Evolutionary conservation across 2,113 vertebrate genomes (phyloP).

Genomic region (Diphyllodes magnificus): DNA sequence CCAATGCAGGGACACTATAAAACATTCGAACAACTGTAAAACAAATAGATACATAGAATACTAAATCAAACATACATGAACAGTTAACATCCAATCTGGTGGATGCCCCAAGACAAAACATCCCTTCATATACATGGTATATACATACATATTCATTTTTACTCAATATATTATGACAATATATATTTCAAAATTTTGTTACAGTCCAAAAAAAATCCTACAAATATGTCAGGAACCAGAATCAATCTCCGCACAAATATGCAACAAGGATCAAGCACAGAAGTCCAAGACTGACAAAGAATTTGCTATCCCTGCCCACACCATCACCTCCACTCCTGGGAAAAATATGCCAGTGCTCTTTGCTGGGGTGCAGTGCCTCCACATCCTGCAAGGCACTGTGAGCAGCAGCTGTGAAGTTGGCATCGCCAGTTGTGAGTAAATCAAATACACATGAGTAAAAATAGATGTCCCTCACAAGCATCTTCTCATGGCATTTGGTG

Average conservation of each 20-base stretch:
- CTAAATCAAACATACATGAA: slow-evolving; percentile 78
- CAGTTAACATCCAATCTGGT: slow-evolving; percentile 67
- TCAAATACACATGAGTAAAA: slow-evolving; percentile 95
- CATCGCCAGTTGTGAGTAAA: slow-evolving; percentile 92
- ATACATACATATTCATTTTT: slow-evolving; percentile 80
- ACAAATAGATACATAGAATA: slow-evolving; percentile 70
- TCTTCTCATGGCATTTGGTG: slow-evolving; percentile 84
- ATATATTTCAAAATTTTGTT: slow-evolving; percentile 77
- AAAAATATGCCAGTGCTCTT: slow-evolving; percentile 89
- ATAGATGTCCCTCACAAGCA: slow-evolving; percentile 90
- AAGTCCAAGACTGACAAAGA: slow-evolving; percentile 55
- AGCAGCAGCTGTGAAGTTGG: slow-evolving; percentile 90
- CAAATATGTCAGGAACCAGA: slow-evolving; percentile 48
- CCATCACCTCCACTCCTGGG: slow-evolving; percentile 54
- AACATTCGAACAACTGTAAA: slow-evolving; percentile 73
- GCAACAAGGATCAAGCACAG: slow-evolving; percentile 52
- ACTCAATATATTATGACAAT: slow-evolving; percentile 83
- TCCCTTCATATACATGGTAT: slow-evolving; percentile 81
- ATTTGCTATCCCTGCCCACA: neutral
- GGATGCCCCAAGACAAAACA: slow-evolving; percentile 62
- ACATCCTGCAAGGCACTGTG: slow-evolving; percentile 90
- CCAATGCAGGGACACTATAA: slow-evolving; percentile 81
- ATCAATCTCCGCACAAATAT: slow-evolving; percentile 59
- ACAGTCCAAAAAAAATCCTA: slow-evolving; percentile 58
- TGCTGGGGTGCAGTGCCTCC: slow-evolving; percentile 86